Evolutionary conservation across 2,888 invertebrate genomes (phyloP).

Genomic region (Acholoe squamosa): DNA sequence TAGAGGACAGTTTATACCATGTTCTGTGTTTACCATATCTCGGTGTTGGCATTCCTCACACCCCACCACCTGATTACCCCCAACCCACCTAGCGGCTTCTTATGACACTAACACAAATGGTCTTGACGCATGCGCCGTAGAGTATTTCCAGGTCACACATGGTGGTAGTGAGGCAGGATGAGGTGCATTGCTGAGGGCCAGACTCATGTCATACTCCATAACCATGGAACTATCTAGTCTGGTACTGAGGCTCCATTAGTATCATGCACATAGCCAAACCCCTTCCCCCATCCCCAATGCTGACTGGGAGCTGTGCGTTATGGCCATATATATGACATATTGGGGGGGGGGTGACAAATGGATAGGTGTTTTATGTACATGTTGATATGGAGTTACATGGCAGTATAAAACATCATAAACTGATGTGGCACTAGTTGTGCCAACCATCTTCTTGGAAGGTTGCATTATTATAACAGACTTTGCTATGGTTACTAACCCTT

Average conservation of each 20-base stretch:
- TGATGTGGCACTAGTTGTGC: neutral
- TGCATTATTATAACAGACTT: too few relatives aligned
- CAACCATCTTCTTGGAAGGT: too few relatives aligned
- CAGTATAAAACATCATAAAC: neutral
- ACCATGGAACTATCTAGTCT: slow-evolving; percentile 1
- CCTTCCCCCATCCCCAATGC: neutral
- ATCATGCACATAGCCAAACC: neutral
- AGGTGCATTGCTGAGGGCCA: neutral
- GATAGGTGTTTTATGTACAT: neutral
- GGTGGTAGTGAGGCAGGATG: neutral
- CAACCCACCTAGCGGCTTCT: neutral
- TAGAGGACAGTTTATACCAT: too few relatives aligned
- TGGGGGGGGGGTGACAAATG: neutral
- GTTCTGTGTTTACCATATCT: neutral
- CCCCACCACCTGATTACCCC: neutral
- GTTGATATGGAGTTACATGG: neutral
- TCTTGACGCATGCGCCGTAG: slow-evolving; percentile 18
- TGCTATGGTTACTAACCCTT: too few relatives aligned
- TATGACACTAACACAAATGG: neutral
- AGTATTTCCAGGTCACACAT: slow-evolving; percentile 47
- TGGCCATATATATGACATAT: neutral
- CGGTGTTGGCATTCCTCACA: neutral
- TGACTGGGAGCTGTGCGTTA: too few relatives aligned
- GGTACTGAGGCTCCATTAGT: neutral
- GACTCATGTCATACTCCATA: neutral